Conservation (phyloP, 2,797 vertebrate genomes). For the Bradypodion ventrale region DNA sequence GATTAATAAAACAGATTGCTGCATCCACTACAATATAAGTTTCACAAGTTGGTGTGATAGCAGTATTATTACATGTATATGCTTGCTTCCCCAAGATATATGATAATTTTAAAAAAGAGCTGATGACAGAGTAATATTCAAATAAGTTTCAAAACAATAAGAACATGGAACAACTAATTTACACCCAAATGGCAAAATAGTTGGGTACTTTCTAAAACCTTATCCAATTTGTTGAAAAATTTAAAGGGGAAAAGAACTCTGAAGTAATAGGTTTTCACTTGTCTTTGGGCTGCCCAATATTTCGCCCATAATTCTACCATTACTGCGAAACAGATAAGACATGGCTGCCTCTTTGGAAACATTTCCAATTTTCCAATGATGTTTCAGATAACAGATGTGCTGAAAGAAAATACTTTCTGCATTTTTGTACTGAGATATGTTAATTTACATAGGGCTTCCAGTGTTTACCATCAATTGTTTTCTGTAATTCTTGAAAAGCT, state of each 20-base stretch:
- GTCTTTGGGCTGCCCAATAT: no score
- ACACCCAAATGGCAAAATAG: background rate
- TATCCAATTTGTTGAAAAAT: no score
- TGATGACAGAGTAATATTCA: conserved; percentile 36
- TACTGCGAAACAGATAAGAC: no score
- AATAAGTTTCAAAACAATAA: background rate
- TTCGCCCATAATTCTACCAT: no score
- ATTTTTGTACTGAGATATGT: no score
- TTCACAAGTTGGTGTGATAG: conserved; percentile 59
- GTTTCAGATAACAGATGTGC: background rate
- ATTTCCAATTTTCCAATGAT: no score
- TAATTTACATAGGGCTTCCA: no score
- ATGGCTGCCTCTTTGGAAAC: no score
- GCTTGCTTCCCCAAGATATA: conserved; percentile 50
- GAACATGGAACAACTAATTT: conserved; percentile 23
- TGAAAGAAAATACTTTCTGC: rapidly evolving
- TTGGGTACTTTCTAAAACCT: no score
- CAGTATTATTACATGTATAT: conserved; percentile 63
- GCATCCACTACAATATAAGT: conserved; percentile 52
- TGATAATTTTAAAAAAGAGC: conserved; percentile 29
- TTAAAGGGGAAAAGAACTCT: no score
- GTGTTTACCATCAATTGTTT: background rate
- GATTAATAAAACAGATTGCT: conserved; percentile 62
- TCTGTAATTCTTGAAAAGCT: conserved; percentile 4
- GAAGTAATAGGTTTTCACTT: no score